Conservation (phyloP, 1,140 invertebrate genomes). For the Mamestra configurata region DNA sequence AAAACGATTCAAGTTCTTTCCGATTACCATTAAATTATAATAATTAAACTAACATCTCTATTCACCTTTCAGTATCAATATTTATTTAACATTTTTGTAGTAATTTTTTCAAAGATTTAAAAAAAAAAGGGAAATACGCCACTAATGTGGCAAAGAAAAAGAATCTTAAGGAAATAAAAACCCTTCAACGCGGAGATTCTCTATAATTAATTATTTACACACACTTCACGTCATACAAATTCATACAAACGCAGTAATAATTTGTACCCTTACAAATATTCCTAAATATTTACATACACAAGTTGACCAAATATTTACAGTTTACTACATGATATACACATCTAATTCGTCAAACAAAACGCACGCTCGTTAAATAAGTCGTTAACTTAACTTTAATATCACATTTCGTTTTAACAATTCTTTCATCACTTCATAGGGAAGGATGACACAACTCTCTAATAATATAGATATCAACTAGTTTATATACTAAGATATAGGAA, state of each 20-base stretch:
- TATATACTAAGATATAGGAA: neutral
- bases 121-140: neutral
- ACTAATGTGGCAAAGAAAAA: constrained; percentile 23
- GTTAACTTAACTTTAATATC: constrained; percentile 71
- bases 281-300: constrained; percentile 39
- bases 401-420: constrained; percentile 64
- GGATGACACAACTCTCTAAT: neutral
- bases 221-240: constrained; percentile 22
- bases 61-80: constrained; percentile 10
- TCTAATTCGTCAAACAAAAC: constrained; percentile 55
- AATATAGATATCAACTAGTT: neutral
- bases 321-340: constrained; percentile 41
- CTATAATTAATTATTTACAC: constrained; percentile 36
- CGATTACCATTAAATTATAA: constrained; percentile 28
- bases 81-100: constrained; percentile 16
- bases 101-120: neutral
- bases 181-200: constrained; percentile 45
- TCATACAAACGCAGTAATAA: constrained; percentile 44
- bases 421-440: constrained; percentile 11
- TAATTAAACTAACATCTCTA: constrained; percentile 31
- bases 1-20: neutral
- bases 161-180: constrained; percentile 44
- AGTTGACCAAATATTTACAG: constrained; percentile 36
- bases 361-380: constrained; percentile 49
- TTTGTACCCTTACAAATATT: constrained; percentile 45